Conservation (phyloP, 1,140 invertebrate species). For the Bombus huntii region DNA sequence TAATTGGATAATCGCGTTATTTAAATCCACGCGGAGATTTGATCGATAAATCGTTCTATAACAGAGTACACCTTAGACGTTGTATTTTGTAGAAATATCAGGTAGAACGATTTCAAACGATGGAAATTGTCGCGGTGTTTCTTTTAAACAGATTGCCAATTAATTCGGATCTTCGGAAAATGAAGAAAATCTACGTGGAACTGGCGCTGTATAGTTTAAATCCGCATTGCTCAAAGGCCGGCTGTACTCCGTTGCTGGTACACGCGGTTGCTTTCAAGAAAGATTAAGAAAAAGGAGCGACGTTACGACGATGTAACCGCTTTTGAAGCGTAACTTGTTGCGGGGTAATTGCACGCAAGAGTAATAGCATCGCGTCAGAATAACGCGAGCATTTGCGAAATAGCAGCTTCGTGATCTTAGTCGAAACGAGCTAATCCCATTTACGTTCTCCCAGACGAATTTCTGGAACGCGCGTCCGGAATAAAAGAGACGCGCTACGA, state of each 20-base stretch:
- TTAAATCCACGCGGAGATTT: too few relatives aligned
- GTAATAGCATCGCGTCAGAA: constrained; percentile 4
- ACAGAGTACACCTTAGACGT: too few relatives aligned
- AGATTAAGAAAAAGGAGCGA: neutral
- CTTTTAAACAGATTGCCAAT: too few relatives aligned
- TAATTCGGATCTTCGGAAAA: too few relatives aligned
- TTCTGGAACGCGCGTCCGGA: neutral
- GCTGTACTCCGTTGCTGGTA: neutral
- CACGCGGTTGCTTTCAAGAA: neutral
- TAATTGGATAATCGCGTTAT: too few relatives aligned
- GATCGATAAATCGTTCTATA: too few relatives aligned
- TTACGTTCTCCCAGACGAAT: neutral
- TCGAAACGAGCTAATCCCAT: constrained; percentile 11
- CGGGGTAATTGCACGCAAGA: neutral
- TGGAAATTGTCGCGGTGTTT: too few relatives aligned
- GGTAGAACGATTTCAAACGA: too few relatives aligned
- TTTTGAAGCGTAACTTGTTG: constrained; percentile 4
- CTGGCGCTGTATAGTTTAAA: neutral
- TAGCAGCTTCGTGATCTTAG: neutral
- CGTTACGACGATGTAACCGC: neutral
- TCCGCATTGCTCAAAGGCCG: neutral
- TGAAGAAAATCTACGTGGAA: too few relatives aligned
- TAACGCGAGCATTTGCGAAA: neutral
- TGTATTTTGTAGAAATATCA: too few relatives aligned
- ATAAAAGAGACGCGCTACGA: neutral